These are phyloP conservation scores for Brachionus plicatilis DNA, from an alignment of 1,140 invertebrate species.

Conservation along the genomic window DNA sequence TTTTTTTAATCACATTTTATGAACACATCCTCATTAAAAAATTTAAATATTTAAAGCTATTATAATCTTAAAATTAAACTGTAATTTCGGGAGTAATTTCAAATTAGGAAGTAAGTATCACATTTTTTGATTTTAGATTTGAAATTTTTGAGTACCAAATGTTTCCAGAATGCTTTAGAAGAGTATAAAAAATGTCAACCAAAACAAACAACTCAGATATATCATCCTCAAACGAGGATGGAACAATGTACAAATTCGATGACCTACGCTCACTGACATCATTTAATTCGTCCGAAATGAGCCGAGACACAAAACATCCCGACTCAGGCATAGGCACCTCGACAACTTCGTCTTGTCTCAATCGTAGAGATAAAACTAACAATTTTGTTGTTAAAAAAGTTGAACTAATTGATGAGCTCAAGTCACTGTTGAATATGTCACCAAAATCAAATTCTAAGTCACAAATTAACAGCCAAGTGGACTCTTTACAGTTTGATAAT, in stretches of 20 bases:
- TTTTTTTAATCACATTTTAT: neutral
- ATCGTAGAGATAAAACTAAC: neutral
- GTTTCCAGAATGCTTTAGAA: neutral
- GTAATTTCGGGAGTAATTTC: neutral
- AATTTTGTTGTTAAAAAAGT: slow-evolving; percentile 15
- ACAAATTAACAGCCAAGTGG: neutral
- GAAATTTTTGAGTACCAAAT: neutral
- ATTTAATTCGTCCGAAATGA: slow-evolving; percentile 19
- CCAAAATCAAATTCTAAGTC: neutral
- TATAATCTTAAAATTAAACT: neutral
- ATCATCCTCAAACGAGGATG: slow-evolving; percentile 7
- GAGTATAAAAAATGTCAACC: neutral
- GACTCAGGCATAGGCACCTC: slow-evolving; percentile 13
- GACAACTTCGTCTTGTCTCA: neutral
- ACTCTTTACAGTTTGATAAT: neutral
- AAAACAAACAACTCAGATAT: slow-evolving; percentile 12
- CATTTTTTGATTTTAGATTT: neutral
- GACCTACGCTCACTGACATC: neutral
- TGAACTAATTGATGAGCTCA: neutral
- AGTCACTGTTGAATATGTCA: neutral
- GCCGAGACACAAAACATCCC: neutral
- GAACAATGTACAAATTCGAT: slow-evolving; percentile 6
- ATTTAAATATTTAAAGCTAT: too few relatives aligned
- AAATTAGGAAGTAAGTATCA: neutral
- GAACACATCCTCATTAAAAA: neutral